Conservation (phyloP, 2,113 vertebrate species). For the Pogona vitticeps region DNA sequence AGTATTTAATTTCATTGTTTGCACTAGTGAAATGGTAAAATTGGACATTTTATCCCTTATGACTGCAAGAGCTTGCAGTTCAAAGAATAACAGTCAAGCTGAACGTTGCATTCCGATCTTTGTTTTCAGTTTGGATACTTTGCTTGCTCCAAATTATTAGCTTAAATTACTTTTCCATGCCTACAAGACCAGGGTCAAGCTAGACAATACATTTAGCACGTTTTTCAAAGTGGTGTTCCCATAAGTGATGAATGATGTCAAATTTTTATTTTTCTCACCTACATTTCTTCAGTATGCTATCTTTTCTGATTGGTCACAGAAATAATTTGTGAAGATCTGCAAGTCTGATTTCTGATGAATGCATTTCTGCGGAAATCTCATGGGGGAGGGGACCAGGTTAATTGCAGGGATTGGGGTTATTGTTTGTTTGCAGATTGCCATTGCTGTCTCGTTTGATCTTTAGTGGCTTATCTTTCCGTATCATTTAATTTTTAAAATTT, state of each 20-base stretch:
- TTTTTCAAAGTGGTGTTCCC: too few relatives aligned
- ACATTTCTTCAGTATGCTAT: too few relatives aligned
- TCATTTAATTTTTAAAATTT: not conserved
- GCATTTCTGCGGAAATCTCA: too few relatives aligned
- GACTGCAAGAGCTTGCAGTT: not conserved
- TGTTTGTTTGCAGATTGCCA: not conserved
- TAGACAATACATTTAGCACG: too few relatives aligned
- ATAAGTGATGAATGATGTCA: too few relatives aligned
- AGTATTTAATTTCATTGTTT: not conserved
- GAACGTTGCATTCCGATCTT: not conserved
- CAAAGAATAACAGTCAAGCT: not conserved
- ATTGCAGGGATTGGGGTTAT: too few relatives aligned
- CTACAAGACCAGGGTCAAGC: too few relatives aligned
- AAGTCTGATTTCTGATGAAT: too few relatives aligned
- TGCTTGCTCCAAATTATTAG: not conserved
- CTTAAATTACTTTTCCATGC: not conserved
- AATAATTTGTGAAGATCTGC: too few relatives aligned
- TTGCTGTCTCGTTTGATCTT: not conserved
- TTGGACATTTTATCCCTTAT: not conserved
- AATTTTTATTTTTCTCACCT: too few relatives aligned
- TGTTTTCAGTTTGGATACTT: not conserved
- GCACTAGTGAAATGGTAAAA: not conserved
- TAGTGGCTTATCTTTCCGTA: not conserved
- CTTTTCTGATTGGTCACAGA: too few relatives aligned
- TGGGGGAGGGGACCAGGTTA: too few relatives aligned